Percentiles rank a stretch among this genome's conserved stretches.
These are phyloP conservation scores for Cisticola juncidis DNA, from an alignment of 2,113 vertebrate species.

Conservation along the genomic window DNA sequence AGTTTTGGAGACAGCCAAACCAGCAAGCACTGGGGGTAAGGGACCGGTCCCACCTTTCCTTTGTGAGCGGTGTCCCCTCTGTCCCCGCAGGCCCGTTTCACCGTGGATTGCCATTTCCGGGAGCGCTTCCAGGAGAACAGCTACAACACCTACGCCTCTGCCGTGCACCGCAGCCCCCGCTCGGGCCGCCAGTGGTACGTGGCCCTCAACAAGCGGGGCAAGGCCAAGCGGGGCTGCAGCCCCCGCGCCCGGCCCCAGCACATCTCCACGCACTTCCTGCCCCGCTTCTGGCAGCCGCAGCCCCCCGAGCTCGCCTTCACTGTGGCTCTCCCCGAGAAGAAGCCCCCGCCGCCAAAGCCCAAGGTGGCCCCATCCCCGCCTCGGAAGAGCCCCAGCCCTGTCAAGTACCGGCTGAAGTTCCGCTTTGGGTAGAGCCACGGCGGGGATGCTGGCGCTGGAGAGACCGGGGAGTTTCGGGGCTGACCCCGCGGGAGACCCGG, in stretches of 20 bases:
- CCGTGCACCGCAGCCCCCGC: constrained; percentile 81
- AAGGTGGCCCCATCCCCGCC: constrained; percentile 40
- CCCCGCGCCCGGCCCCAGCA: constrained; percentile 92
- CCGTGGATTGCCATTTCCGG: constrained; percentile 92
- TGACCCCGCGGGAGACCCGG: neutral
- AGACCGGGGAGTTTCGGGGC: neutral
- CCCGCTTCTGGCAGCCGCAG: constrained; percentile 79
- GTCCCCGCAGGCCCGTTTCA: constrained; percentile 80
- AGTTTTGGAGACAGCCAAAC: neutral
- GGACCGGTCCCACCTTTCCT: rapidly evolving
- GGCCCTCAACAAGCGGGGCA: constrained; percentile 95
- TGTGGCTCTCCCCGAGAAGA: constrained; percentile 80
- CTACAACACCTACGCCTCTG: constrained; percentile 96
- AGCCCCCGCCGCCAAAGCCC: constrained; percentile 25
- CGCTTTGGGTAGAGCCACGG: constrained; percentile 81
- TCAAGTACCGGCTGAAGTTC: constrained; percentile 94
- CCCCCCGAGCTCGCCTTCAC: constrained; percentile 83
- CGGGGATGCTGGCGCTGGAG: rapidly evolving
- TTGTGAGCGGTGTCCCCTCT: rapidly evolving
- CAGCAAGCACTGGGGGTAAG: rapidly evolving
- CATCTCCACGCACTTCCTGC: constrained; percentile 92
- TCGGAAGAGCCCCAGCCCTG: constrained; percentile 66
- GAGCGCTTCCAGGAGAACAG: constrained; percentile 98
- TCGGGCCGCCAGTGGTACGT: constrained; percentile 91
- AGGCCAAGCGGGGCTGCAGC: constrained; percentile 93